Percentiles rank a stretch among this genome's conserved stretches.
phyloP scores from a whole-genome alignment of 2,888 invertebrate species.

The Tachina lurida region DNA sequence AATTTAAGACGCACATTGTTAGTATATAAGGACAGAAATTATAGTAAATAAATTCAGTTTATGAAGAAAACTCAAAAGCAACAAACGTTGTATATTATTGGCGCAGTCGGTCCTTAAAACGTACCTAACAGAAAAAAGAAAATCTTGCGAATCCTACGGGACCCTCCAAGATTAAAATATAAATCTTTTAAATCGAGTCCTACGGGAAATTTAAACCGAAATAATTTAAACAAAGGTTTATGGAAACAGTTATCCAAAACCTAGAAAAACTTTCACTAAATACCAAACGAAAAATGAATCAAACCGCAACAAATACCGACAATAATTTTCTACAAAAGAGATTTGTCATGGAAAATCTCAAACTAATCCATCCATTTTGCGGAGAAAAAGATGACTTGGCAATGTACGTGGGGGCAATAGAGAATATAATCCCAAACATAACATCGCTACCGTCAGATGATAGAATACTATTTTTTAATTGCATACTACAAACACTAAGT shows the following conservation, averaged over 20 bases:
- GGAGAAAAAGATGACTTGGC: neutral
- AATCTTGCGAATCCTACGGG: neutral
- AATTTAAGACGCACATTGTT: no score
- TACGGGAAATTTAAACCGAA: neutral
- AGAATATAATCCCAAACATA: constrained; percentile 10
- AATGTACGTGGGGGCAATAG: constrained; percentile 7
- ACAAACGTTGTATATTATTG: neutral
- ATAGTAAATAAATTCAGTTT: neutral
- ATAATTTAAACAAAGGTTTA: no score
- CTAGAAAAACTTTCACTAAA: no score
- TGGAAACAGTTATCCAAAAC: no score
- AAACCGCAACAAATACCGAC: neutral
- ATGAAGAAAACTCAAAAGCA: constrained; percentile 5
- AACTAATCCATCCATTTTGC: neutral
- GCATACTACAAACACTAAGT: constrained; percentile 13
- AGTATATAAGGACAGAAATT: no score
- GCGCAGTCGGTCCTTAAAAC: neutral
- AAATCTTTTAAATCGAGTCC: neutral
- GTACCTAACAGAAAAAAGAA: neutral
- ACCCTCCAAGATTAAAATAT: neutral
- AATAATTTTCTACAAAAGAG: no score
- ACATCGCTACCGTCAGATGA: neutral
- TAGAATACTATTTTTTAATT: neutral
- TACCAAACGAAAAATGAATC: neutral
- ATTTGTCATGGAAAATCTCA: neutral